Evolutionary conservation across 2,797 vertebrate genomes (phyloP).

Genomic region (Balearica regulorum): DNA sequence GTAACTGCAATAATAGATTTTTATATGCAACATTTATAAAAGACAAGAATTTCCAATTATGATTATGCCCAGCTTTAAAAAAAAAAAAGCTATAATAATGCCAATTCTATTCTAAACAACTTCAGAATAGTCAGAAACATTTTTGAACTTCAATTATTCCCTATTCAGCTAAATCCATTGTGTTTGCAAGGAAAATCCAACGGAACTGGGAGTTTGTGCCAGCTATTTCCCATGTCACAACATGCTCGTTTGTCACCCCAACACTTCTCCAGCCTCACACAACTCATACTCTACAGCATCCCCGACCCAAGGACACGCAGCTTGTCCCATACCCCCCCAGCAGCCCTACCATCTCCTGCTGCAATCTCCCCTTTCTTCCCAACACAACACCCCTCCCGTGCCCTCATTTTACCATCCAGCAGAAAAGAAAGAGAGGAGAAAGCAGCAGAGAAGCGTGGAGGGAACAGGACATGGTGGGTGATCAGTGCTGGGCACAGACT

Average conservation of each 20-base stretch:
- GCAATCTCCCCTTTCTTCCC: not conserved
- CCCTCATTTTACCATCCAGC: not conserved
- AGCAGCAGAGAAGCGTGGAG: not conserved
- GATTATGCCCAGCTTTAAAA: not conserved
- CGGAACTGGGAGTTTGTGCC: not conserved
- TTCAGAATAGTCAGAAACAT: not conserved
- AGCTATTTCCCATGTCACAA: not conserved
- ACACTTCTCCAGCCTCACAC: not conserved
- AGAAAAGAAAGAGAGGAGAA: not conserved
- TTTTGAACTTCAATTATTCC: not conserved
- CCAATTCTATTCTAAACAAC: not conserved
- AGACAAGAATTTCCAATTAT: not conserved
- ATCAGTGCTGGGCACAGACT: not conserved
- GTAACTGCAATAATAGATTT: not conserved
- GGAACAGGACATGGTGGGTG: not conserved
- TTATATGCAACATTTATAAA: not conserved
- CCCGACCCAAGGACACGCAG: rapidly evolving
- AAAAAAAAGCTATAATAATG: not conserved
- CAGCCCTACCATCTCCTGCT: not conserved
- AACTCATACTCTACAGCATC: not conserved
- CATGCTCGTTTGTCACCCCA: not conserved
- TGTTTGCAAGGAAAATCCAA: constrained; percentile 12
- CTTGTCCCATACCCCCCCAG: not conserved
- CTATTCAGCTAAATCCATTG: not conserved
- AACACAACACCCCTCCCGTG: not conserved